These are phyloP conservation scores for Parotia lawesii DNA, from an alignment of 2,113 vertebrate genomes.

Conservation along the genomic window DNA sequence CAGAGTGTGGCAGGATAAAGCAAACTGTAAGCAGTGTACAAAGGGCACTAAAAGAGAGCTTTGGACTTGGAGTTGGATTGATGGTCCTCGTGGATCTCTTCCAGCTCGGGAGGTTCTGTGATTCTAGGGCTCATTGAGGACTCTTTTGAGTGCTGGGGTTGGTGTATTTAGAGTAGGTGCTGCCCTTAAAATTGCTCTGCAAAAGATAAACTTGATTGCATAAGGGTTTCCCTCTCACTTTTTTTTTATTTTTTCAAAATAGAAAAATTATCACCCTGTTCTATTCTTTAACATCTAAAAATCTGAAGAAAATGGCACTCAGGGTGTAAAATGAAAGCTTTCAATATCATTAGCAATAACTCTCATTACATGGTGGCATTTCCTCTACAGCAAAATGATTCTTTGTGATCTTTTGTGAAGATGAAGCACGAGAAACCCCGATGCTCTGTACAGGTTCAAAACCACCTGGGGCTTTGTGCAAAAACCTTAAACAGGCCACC, in stretches of 20 bases:
- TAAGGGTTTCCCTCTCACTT: background rate
- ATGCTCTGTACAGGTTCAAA: background rate
- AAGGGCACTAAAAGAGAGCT: background rate
- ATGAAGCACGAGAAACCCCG: background rate
- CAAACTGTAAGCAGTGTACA: fast-evolving
- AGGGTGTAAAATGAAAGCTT: background rate
- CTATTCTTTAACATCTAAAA: background rate
- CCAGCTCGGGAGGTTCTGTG: background rate
- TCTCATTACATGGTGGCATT: background rate
- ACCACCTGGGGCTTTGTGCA: background rate
- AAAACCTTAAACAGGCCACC: constrained; percentile 13
- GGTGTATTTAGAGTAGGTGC: background rate
- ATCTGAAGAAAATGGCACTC: background rate
- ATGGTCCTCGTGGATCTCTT: background rate
- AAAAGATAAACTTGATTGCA: background rate
- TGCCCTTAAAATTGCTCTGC: background rate
- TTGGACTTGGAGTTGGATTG: background rate
- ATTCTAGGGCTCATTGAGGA: background rate
- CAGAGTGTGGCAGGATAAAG: background rate
- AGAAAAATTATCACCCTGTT: background rate
- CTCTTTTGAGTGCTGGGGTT: background rate
- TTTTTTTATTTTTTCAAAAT: background rate
- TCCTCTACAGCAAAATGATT: background rate
- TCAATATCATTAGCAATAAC: background rate
- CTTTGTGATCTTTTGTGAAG: background rate